Evolutionary conservation across 2,113 vertebrate species (phyloP), one percentile per base, ranked within the genome.

Genomic region (Rousettus leschenaultii): DNA sequence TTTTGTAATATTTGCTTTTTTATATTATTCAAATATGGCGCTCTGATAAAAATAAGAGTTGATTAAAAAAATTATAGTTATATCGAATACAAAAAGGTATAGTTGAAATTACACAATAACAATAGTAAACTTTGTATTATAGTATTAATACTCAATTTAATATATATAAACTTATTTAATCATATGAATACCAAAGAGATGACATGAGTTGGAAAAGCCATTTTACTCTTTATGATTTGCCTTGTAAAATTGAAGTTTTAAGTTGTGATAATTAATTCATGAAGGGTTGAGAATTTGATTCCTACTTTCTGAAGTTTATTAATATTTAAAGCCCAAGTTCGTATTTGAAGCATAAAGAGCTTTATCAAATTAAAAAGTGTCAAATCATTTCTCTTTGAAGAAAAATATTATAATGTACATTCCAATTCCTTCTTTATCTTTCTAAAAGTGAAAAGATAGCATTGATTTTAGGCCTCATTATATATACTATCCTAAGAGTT

Each of bases 181-280:
- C 59, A 68, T 68, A 26, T 80, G 78, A 87, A 93, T 82, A 92
- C 40, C 38, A 71, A 87, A 93, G 94, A 87, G 94, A 83, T 86
- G 77, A 90, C 35, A 53, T 55, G 43, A 92, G 66, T 94, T 96
- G 59, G 71, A 90, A 96, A 95, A 95, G 61, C 55, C 85, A 88
- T 95, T 96, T 95, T 94, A 12, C 59, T 90, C 53, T 96, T 92
- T 90, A 87, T 80, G 92, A 95, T 93, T 93, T 89, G 84, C 84
- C 87, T 96, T 84, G 40, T 80, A 95, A 95, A 95, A 96, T 5
- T 93, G 68, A 48, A 96, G 61, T 96, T 97, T 95, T 74, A 79
- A 97, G 96, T 63, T 85, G 77, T 59, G 40, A 95, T 96, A 97
- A 96, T 97, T 97, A 98, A 98, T 97, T 97, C 91, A 97, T 91